A percentile compares a stretch with the other conserved stretches of the same genome.
Conservation (phyloP, 2,888 invertebrate species). For the Lumbricus terrestris region DNA sequence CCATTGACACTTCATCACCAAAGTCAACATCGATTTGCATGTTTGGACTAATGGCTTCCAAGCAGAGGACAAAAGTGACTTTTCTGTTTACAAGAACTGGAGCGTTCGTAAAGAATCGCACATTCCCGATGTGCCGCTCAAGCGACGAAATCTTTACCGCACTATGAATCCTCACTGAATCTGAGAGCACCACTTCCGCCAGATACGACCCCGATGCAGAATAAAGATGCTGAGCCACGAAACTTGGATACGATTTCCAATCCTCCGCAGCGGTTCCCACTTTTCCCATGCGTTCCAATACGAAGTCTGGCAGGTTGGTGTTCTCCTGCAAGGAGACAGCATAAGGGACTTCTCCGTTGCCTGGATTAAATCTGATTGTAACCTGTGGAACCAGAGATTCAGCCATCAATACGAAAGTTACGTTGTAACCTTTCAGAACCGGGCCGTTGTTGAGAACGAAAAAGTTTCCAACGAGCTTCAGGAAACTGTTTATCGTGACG, state of each 20-base stretch:
- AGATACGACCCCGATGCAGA: neutral
- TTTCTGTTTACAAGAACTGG: neutral
- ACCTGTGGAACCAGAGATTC: neutral
- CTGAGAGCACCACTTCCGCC: neutral
- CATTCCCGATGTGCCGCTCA: neutral
- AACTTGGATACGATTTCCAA: neutral
- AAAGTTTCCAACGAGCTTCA: neutral
- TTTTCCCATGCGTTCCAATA: neutral
- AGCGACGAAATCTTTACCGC: neutral
- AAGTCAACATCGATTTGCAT: neutral
- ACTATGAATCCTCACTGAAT: neutral
- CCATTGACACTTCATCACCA: neutral
- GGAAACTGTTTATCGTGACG: neutral
- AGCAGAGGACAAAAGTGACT: neutral
- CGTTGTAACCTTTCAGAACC: neutral
- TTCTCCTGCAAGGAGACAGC: neutral
- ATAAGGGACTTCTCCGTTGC: neutral
- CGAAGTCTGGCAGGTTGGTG: neutral
- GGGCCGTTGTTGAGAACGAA: neutral
- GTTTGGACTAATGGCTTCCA: neutral
- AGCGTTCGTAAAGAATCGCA: neutral
- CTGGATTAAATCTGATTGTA: neutral
- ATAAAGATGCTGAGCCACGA: neutral
- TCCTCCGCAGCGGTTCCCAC: neutral
- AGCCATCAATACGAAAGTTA: neutral